Evolutionary conservation across 2,797 vertebrate genomes (phyloP), one percentile per base, ranked within the genome.

Genomic region (Eospalax fontanierii): DNA sequence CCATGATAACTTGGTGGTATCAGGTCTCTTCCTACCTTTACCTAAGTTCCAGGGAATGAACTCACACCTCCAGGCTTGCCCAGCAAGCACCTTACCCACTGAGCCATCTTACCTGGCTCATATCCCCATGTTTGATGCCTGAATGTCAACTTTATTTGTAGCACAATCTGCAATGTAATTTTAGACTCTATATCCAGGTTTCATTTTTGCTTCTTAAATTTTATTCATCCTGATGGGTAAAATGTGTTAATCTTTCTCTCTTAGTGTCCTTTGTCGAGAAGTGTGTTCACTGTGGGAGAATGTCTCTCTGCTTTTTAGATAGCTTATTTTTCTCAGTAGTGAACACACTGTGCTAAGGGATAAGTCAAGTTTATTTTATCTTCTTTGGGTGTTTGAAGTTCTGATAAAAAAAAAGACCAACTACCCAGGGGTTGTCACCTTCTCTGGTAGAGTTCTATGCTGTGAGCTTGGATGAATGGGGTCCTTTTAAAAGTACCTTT

Each of bases 381-480:
- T 91, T 96, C 81, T 92, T 76, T 78, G 50, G 66, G 50, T 89
- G 21, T 97, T 93, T 96, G 96, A 97, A 97, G 90, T 97, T 91
- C 30, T 57, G 68, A 33, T 90, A 80, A 89, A 97, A 92, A 80
- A 89, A 97, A 92, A 91, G 94, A 92, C 46, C 63, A 84, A 89
- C 91, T 89, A 40, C 82, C 88, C 76, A 38, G 89, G 70, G 68
- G 75, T n/a, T 38, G 66, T 94, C 80, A 89, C 71, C 71, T 82
- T 74, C 57, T 90, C 89, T 89, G 91, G 86, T 65, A 78, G 43
- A 28, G n/a, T 80, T 91, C 73, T 94, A 50, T 92, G 84, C 84
- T 89, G 35, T 93, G 43, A 54, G 18, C 79, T 85, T 59, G 89
- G 86, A 97, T 97, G 89, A 92, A 93, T 84, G 88, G 90, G 19